Evolutionary conservation across 2,888 invertebrate genomes (phyloP).

Genomic region (Euproctis similis): DNA sequence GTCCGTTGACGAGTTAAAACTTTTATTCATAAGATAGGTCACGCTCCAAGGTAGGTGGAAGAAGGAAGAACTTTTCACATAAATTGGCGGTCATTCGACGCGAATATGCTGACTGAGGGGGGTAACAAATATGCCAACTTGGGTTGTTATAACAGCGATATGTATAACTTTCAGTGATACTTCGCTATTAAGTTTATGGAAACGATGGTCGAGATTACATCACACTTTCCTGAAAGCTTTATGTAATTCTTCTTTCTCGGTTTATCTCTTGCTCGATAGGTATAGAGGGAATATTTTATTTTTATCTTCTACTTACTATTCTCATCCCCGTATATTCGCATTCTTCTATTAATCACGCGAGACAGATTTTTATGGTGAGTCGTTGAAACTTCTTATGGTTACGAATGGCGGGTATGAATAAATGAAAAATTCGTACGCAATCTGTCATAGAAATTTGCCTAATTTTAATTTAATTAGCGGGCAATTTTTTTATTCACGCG

Average conservation of each 20-base stretch:
- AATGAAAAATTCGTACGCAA: conserved; percentile 56
- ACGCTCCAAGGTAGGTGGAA: conserved; percentile 65
- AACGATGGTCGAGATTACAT: conserved; percentile 71
- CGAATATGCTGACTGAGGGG: conserved; percentile 74
- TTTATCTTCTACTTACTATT: conserved; percentile 35
- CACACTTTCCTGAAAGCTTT: conserved; percentile 72
- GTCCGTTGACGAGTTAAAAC: conserved; percentile 70
- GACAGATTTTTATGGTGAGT: conserved; percentile 51
- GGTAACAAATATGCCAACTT: conserved; percentile 76
- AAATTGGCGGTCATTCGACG: conserved; percentile 76
- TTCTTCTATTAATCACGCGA: conserved; percentile 53
- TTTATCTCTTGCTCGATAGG: conserved; percentile 39
- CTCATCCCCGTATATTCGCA: conserved; percentile 28
- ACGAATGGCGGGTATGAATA: conserved; percentile 34
- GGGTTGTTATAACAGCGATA: conserved; percentile 74
- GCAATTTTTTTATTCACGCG: conserved; percentile 60
- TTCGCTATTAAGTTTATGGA: conserved; percentile 74
- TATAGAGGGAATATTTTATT: conserved; percentile 36
- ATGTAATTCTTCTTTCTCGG: conserved; percentile 61
- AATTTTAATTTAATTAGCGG: conserved; percentile 72
- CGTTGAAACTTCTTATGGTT: conserved; percentile 38
- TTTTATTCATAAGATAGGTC: conserved; percentile 71
- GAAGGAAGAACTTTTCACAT: conserved; percentile 72
- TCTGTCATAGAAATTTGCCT: conserved; percentile 68
- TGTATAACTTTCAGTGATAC: conserved; percentile 75